Evolutionary conservation across 2,888 invertebrate genomes (phyloP).

Genomic region (Cetonia aurata): DNA sequence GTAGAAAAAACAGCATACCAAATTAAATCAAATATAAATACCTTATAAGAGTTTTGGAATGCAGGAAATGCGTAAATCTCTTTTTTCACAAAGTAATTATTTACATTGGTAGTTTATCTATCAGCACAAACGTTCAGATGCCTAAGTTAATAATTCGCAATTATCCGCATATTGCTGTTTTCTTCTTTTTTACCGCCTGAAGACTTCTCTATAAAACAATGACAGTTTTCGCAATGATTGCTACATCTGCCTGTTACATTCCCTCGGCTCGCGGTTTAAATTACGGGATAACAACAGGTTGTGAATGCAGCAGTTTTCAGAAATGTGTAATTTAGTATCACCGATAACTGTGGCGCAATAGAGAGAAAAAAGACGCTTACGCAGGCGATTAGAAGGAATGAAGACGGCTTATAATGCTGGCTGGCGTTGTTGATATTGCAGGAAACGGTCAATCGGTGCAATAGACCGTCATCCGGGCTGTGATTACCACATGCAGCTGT

Average conservation of each 20-base stretch:
- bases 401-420: conserved; percentile 25
- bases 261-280: conserved; percentile 3
- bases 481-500: conserved; percentile 59
- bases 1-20: no score
- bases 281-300: conserved; percentile 16
- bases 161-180: no score
- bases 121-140: no score
- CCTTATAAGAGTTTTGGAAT: no score
- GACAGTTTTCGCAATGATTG: not conserved
- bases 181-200: no score
- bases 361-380: conserved; percentile 18
- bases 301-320: conserved; percentile 6
- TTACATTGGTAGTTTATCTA: no score
- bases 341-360: conserved; percentile 9
- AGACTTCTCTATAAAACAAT: no score
- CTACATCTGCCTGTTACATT: conserved; percentile 13
- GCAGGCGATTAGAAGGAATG: conserved; percentile 43
- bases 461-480: conserved; percentile 62
- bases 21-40: no score
- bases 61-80: no score
- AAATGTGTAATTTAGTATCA: conserved; percentile 22
- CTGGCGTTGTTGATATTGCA: conserved; percentile 49
- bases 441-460: conserved; percentile 63
- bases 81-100: no score
- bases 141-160: no score